Conservation (phyloP, 2,113 vertebrate species). For the Dipodomys stephensi region DNA sequence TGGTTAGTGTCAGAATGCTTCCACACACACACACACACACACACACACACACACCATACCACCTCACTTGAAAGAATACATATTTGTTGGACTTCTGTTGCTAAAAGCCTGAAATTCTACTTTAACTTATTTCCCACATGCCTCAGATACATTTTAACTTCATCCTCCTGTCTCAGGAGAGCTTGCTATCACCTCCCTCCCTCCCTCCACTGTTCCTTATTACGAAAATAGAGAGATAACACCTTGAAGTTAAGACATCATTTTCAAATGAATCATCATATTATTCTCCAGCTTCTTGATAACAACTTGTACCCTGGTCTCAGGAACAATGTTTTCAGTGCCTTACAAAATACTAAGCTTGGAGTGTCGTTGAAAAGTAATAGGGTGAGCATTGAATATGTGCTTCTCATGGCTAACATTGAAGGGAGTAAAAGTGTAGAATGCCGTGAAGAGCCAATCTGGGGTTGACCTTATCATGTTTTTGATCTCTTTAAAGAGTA, state of each 20-base stretch:
- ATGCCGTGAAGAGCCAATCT: not conserved
- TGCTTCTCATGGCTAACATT: not conserved
- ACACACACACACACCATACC: no score
- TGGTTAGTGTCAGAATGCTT: not conserved
- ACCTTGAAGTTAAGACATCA: not conserved
- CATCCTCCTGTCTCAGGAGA: not conserved
- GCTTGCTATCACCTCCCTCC: not conserved
- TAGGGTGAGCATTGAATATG: not conserved
- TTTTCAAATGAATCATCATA: constrained; percentile 22
- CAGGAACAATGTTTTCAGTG: constrained; percentile 45
- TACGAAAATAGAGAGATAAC: not conserved
- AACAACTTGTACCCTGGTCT: constrained; percentile 15
- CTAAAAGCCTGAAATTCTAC: constrained; percentile 41
- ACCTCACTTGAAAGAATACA: constrained; percentile 18
- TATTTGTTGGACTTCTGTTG: constrained; percentile 59
- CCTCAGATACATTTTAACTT: not conserved
- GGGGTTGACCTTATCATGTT: not conserved
- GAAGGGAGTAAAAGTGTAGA: not conserved
- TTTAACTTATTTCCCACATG: constrained; percentile 25
- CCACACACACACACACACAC: not conserved
- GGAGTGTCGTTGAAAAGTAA: not conserved
- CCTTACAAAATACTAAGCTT: constrained; percentile 17
- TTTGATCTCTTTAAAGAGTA: not conserved
- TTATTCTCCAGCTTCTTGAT: constrained; percentile 29
- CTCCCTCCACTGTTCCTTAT: not conserved